A percentile compares a stretch with the other conserved stretches of the same genome.
Conservation (phyloP, 2,113 vertebrate genomes). For the Agelaius phoeniceus region DNA sequence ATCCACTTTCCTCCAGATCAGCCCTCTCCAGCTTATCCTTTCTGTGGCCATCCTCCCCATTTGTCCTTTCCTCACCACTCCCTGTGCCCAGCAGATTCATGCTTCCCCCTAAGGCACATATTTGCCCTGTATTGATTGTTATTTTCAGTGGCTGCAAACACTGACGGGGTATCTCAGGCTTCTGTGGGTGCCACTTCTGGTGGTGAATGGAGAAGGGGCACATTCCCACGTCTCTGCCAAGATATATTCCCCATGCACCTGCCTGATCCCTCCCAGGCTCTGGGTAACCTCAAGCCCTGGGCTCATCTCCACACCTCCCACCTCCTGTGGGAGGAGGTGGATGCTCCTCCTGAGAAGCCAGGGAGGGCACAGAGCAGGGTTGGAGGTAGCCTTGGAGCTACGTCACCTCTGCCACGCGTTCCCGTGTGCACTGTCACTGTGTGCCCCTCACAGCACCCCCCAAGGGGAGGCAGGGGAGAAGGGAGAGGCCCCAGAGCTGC, state of each 20-base stretch:
- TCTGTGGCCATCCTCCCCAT: not conserved
- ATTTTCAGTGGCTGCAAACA: not conserved
- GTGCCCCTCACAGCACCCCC: not conserved
- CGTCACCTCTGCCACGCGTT: rapidly evolving
- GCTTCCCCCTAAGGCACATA: not conserved
- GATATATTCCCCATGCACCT: rapidly evolving
- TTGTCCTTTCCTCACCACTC: not conserved
- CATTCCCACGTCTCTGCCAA: not conserved
- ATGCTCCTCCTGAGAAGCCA: not conserved
- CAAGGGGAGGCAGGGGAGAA: not conserved
- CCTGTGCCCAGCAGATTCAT: not conserved
- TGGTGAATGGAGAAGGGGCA: not conserved
- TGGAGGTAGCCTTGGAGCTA: not conserved
- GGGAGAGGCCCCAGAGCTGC: not conserved
- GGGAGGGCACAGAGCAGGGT: not conserved
- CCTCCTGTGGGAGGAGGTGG: not conserved
- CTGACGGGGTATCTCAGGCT: not conserved
- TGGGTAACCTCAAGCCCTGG: rapidly evolving
- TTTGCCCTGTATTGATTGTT: not conserved
- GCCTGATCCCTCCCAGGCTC: not conserved
- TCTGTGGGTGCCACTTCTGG: not conserved
- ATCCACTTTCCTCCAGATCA: not conserved
- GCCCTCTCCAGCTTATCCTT: not conserved
- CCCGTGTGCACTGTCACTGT: rapidly evolving
- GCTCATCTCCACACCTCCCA: not conserved